These are phyloP conservation scores for Maconellicoccus hirsutus DNA, from an alignment of 1,140 invertebrate species.

Conservation along the genomic window DNA sequence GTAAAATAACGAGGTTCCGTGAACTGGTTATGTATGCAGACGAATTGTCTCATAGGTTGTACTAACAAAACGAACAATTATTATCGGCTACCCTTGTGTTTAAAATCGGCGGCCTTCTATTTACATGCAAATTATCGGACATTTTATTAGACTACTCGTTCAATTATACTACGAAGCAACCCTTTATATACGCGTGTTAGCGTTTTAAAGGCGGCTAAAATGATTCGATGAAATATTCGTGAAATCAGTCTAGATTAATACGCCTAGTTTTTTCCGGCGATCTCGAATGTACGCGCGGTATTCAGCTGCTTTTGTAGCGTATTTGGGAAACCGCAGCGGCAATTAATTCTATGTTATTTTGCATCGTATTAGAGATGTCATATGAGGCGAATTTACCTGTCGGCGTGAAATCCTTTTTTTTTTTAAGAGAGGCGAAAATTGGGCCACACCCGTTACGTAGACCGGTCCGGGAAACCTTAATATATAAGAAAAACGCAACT, in stretches of 20 bases:
- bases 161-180: neutral
- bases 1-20: neutral
- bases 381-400: neutral
- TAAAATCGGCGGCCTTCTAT: neutral
- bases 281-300: neutral
- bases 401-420: neutral
- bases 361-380: neutral
- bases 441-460: slow-evolving; percentile 10
- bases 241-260: neutral
- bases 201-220: neutral
- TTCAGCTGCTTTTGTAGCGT: neutral
- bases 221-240: neutral
- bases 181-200: neutral
- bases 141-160: neutral
- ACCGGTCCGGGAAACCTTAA: neutral
- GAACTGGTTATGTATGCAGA: neutral
- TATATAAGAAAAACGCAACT: neutral
- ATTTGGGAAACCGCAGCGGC: neutral
- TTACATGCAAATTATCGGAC: slow-evolving; percentile 8
- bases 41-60: neutral
- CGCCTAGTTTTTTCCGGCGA: neutral
- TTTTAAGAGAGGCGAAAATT: neutral
- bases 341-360: neutral
- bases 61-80: slow-evolving; percentile 4
- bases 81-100: neutral